A percentile compares a stretch with the other conserved stretches of the same genome.
Conservation (phyloP, 2,113 vertebrate genomes). For the Daubentonia madagascariensis region DNA sequence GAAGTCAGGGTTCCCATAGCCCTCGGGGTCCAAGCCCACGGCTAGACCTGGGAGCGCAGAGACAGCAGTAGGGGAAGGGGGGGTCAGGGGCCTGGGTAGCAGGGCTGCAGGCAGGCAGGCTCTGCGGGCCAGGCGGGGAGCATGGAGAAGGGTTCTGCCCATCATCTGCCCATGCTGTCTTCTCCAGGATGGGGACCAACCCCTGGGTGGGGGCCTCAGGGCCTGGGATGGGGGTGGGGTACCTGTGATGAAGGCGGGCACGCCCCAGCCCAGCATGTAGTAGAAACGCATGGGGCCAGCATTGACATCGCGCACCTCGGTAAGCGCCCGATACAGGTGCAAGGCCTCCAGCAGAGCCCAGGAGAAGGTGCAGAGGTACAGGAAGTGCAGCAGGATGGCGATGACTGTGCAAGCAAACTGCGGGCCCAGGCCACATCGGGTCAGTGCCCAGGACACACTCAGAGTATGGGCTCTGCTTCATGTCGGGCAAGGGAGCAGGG, state of each 20-base stretch:
- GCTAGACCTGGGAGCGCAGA: conserved; percentile 86
- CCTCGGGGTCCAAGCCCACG: conserved; percentile 94
- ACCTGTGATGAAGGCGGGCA: conserved; percentile 97
- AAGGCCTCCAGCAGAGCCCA: conserved; percentile 96
- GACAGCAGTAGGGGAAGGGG: not conserved
- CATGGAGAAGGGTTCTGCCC: not conserved
- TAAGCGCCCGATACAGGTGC: conserved; percentile 93
- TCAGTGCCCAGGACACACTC: not conserved
- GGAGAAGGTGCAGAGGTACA: conserved; percentile 94
- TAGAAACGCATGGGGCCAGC: conserved; percentile 97
- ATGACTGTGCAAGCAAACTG: conserved; percentile 96
- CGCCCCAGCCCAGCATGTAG: conserved; percentile 96
- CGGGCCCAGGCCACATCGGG: not conserved
- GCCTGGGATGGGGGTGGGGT: not conserved
- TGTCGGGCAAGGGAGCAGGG: not conserved
- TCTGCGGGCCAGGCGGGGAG: not conserved
- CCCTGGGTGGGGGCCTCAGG: not conserved
- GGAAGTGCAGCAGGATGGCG: conserved; percentile 96
- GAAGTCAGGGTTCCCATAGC: conserved; percentile 96
- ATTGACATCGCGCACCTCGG: conserved; percentile 93
- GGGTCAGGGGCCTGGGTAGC: not conserved
- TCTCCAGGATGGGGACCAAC: not conserved
- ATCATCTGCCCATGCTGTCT: not conserved
- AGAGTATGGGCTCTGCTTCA: accelerated
- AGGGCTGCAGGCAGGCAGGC: not conserved